Base-by-base conservation (phyloP, 2,113 vertebrate genomes). In the Tenrec ecaudatus region DNA sequence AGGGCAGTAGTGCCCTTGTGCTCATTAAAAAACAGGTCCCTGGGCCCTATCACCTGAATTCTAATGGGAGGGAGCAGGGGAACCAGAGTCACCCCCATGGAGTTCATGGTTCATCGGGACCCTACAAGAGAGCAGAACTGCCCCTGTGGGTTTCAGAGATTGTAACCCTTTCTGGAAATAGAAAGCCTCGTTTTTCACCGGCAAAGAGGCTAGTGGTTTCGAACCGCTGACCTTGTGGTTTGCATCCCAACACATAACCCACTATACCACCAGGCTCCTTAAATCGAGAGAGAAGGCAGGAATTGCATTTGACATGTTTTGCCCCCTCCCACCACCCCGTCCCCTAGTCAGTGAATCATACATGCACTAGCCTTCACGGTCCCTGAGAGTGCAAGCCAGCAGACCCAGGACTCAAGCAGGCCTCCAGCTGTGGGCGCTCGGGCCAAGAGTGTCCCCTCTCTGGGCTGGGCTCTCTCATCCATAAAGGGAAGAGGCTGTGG, bases 301-400 rank as follows among this genome's bases (percentile, higher is more conserved):
- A 60, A 12, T 1, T 36, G 53, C 83, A 73, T 25, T 3, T n/a
- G 11, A 14, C 16, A 8, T 31, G 69, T n/a, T n/a, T n/a, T n/a
- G n/a, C n/a, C n/a, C n/a, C n/a, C n/a, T n/a, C 16, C 14, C 0
- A 7, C 6, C 5, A 5, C 43, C 5, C 43, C 10, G 43, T 47
- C 43, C 43, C 43, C 43, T 47, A n/a, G n/a, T 10, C 43, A 47
- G 40, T 0, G 77, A 9, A 38, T n/a, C n/a, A 12, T 33, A 0
- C 0, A 25, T 4, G 17, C 9, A 66, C 6, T 7, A 1, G 9
- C 1, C 1, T 33, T n/a, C n/a, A n/a, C n/a, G n/a, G n/a, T n/a
- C n/a, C n/a, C 69, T 40, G 33, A 2, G 17, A 29, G 29, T 31
- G n/a, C 10, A 11, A 64, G 29, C 4, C 4, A 2, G 16, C 69